These are phyloP conservation scores for Ardeotis arabs DNA, from an alignment of 2,113 vertebrate genomes.

Conservation along the genomic window DNA sequence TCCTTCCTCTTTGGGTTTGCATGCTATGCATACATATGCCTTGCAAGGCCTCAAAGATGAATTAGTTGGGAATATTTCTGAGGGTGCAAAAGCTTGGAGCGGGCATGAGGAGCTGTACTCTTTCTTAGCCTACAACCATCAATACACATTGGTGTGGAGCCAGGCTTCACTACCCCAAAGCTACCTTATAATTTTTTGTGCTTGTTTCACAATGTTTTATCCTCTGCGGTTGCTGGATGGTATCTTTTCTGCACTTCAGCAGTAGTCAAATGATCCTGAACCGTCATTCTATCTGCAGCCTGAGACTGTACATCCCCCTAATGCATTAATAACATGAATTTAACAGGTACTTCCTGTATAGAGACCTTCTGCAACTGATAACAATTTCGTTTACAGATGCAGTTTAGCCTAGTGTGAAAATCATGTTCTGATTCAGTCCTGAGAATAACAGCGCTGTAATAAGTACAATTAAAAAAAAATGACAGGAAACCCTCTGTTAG, in stretches of 20 bases:
- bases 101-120: not conserved
- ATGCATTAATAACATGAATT: not conserved
- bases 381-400: not conserved
- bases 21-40: not conserved
- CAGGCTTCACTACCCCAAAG: not conserved
- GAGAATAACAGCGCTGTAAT: not conserved
- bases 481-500: conserved; percentile 15
- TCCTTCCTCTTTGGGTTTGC: not conserved
- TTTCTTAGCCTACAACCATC: not conserved
- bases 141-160: not conserved
- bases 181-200: not conserved
- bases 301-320: not conserved
- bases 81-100: not conserved
- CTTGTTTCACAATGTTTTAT: not conserved
- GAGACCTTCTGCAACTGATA: not conserved
- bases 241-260: not conserved
- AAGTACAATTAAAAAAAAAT: not conserved
- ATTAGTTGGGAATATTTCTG: not conserved
- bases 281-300: not conserved
- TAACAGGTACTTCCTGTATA: not conserved
- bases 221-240: not conserved
- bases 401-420: conserved; percentile 17
- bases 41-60: not conserved
- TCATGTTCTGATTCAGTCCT: not conserved
- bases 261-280: not conserved